Conservation (phyloP, 2,797 vertebrate species). For the Erethizon dorsatum region DNA sequence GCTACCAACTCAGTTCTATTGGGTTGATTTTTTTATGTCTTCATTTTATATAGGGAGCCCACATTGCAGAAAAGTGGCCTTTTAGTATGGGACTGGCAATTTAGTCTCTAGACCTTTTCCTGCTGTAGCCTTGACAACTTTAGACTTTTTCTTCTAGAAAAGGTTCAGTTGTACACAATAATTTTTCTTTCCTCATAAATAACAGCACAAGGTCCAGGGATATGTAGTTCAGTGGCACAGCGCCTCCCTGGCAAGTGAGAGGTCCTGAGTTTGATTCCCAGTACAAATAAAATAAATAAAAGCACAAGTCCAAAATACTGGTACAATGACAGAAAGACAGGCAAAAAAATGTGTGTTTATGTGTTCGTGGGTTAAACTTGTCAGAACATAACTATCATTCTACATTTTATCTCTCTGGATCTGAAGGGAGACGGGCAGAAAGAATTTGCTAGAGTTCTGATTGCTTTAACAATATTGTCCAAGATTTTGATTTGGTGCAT, state of each 20-base stretch:
- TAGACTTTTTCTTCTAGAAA: background rate
- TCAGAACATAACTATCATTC: background rate
- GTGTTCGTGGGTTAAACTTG: background rate
- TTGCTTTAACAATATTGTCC: constrained; percentile 12
- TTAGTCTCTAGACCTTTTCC: background rate
- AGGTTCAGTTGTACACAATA: background rate
- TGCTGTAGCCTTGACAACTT: background rate
- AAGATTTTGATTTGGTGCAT: constrained; percentile 17
- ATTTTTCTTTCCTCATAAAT: background rate
- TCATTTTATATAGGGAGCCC: background rate
- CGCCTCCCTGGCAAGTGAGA: no score
- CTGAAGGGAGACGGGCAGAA: constrained; percentile 26
- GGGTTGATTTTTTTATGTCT: background rate
- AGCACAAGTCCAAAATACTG: background rate
- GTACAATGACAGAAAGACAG: background rate
- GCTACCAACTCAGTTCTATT: background rate
- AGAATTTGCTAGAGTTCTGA: background rate
- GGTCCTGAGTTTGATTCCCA: no score
- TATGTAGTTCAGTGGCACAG: no score
- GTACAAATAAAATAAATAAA: background rate
- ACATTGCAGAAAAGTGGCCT: background rate
- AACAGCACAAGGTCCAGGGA: background rate
- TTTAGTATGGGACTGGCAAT: background rate
- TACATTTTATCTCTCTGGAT: background rate
- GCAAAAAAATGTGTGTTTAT: background rate